phyloP scores from a whole-genome alignment of 2,797 vertebrate genomes.

The Bovichtus variegatus region DNA sequence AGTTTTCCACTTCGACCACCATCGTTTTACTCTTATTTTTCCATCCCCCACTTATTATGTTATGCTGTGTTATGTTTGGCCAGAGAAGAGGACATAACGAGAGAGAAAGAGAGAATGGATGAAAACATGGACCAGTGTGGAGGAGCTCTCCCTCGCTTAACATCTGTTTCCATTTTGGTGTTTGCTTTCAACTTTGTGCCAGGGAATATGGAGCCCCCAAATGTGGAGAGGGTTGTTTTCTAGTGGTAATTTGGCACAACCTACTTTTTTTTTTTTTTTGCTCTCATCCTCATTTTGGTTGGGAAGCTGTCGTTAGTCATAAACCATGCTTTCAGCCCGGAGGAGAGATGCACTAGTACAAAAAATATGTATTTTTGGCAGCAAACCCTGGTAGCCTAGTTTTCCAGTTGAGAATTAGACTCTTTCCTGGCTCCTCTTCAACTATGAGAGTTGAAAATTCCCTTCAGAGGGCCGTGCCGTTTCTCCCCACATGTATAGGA shows the following conservation, averaged over 20 bases:
- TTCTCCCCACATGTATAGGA: slow-evolving; percentile 25
- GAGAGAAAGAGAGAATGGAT: slow-evolving; percentile 59
- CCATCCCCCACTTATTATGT: slow-evolving; percentile 55
- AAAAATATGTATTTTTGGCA: slow-evolving; percentile 62
- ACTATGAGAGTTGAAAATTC: slow-evolving; percentile 63
- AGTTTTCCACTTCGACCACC: slow-evolving; percentile 56
- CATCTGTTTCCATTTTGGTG: slow-evolving; percentile 85
- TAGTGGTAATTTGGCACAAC: slow-evolving; percentile 77
- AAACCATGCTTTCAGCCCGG: slow-evolving; percentile 42
- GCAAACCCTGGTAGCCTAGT: slow-evolving; percentile 51
- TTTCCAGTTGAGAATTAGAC: slow-evolving; percentile 65
- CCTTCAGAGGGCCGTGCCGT: slow-evolving; percentile 35
- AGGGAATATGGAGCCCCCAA: slow-evolving; percentile 75
- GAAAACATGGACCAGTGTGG: slow-evolving; percentile 63
- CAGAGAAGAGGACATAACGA: slow-evolving; percentile 39
- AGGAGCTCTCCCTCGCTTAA: slow-evolving; percentile 62
- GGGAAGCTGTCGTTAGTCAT: slow-evolving; percentile 60
- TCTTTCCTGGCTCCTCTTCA: slow-evolving; percentile 69
- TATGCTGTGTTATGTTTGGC: too few species aligned
- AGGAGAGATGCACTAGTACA: slow-evolving; percentile 47
- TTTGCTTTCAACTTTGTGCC: slow-evolving; percentile 75
- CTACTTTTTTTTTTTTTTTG: slow-evolving; percentile 40
- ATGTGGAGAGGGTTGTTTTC: slow-evolving; percentile 77
- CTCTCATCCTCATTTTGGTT: slow-evolving; percentile 66
- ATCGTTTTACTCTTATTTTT: slow-evolving; percentile 43